A percentile compares a stretch with the other conserved stretches of the same genome.
These are phyloP conservation scores for Aphelinus atriplicis DNA, from an alignment of 1,140 invertebrate genomes.

Conservation along the genomic window DNA sequence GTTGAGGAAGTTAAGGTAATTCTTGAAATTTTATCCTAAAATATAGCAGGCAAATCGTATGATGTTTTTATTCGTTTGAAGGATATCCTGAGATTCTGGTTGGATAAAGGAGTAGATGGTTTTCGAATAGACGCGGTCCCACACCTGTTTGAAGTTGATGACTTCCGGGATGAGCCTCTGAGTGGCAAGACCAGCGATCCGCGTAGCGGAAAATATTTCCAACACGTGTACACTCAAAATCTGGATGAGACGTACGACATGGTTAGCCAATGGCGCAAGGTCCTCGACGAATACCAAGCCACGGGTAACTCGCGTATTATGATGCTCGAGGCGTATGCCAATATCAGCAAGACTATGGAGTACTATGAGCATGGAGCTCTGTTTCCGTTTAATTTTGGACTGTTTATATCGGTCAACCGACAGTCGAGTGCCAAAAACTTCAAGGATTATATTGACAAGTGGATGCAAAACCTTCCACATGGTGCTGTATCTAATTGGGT, in stretches of 20 bases:
- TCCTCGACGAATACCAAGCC: conserved; percentile 68
- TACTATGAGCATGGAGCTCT: conserved; percentile 72
- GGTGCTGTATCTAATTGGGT: conserved; percentile 65
- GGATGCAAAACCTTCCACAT: conserved; percentile 64
- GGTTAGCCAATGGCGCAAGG: conserved; percentile 71
- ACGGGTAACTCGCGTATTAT: conserved; percentile 64
- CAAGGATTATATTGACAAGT: conserved; percentile 59
- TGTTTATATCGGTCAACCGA: conserved; percentile 59
- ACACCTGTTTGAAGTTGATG: conserved; percentile 68
- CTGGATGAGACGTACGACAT: conserved; percentile 69
- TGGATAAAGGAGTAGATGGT: conserved; percentile 78
- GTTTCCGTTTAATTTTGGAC: conserved; percentile 73
- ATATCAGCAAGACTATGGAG: conserved; percentile 68
- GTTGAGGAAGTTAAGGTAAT: conserved; percentile 71
- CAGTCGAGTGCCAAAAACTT: conserved; percentile 63
- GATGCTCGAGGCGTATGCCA: conserved; percentile 78
- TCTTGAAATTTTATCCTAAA: too few species aligned
- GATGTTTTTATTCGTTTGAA: conserved; percentile 58
- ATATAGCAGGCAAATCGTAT: too few species aligned
- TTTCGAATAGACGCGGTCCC: conserved; percentile 80
- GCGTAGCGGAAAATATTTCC: conserved; percentile 68
- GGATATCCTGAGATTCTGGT: conserved; percentile 78
- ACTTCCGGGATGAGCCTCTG: conserved; percentile 71
- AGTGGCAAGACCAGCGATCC: conserved; percentile 50
- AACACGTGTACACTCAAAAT: conserved; percentile 74